Evolutionary conservation across 2,113 vertebrate genomes (phyloP).

Genomic region (Erinaceus europaeus): DNA sequence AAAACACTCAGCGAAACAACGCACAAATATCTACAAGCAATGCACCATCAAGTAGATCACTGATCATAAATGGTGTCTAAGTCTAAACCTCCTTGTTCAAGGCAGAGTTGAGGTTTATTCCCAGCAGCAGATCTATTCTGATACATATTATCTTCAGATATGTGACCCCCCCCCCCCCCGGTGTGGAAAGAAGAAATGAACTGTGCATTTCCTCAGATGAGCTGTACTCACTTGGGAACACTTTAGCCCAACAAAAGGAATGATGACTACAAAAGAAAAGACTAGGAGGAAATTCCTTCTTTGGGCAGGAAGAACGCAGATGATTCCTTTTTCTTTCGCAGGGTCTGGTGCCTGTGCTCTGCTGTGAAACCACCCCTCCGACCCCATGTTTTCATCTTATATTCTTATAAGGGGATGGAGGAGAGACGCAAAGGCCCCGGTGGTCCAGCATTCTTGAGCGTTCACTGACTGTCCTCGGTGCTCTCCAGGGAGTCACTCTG

Average conservation of each 20-base stretch:
- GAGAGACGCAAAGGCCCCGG: too few species aligned
- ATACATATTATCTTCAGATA: neutral
- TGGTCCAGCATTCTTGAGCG: too few species aligned
- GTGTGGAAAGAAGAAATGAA: neutral
- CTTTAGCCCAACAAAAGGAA: neutral
- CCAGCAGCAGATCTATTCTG: neutral
- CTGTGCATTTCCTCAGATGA: neutral
- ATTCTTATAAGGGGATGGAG: too few species aligned
- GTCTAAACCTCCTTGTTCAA: neutral
- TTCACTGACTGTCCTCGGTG: too few species aligned
- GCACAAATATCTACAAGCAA: too few species aligned
- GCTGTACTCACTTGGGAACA: neutral
- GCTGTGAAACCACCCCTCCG: too few species aligned
- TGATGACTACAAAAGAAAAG: neutral
- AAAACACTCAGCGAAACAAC: too few species aligned
- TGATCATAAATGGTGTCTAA: too few species aligned
- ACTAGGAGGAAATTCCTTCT: neutral
- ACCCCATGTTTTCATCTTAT: too few species aligned
- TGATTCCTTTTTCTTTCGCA: neutral
- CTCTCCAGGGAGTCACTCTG: too few species aligned
- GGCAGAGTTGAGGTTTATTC: neutral
- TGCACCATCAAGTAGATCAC: neutral
- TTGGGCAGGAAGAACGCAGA: neutral
- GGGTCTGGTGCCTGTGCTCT: too few species aligned
- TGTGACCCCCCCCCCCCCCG: neutral